Conservation (phyloP, 2,113 vertebrate genomes). For the Myrmophylax atrothorax region DNA sequence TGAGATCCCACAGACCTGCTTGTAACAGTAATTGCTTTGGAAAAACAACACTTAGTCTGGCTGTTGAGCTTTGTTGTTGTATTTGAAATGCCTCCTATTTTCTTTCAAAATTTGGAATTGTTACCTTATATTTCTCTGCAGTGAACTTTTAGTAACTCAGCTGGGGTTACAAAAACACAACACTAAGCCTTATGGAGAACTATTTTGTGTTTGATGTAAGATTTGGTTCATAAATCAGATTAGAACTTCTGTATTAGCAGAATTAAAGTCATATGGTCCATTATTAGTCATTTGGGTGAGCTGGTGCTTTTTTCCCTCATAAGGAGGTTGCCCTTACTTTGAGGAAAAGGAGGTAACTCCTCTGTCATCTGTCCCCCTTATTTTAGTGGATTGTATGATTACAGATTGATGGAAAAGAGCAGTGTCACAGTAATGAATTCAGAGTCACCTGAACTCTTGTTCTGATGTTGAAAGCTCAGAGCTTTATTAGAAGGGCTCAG, state of each 20-base stretch:
- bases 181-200: not conserved
- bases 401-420: not conserved
- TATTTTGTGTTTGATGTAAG: not conserved
- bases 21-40: not conserved
- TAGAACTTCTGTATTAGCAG: not conserved
- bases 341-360: not conserved
- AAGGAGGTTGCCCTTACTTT: not conserved
- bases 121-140: not conserved
- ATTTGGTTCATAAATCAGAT: not conserved
- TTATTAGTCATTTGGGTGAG: not conserved
- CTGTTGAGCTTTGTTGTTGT: not conserved
- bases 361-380: not conserved
- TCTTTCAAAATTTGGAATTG: not conserved
- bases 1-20: not conserved
- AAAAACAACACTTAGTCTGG: not conserved
- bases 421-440: not conserved
- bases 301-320: not conserved
- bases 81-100: not conserved
- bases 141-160: not conserved
- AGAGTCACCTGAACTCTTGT: not conserved
- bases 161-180: not conserved
- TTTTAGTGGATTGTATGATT: not conserved
- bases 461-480: not conserved
- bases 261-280: not conserved
- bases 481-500: not conserved